phyloP scores from a whole-genome alignment of 2,113 vertebrate genomes.

The Ctenomys sociabilis region DNA sequence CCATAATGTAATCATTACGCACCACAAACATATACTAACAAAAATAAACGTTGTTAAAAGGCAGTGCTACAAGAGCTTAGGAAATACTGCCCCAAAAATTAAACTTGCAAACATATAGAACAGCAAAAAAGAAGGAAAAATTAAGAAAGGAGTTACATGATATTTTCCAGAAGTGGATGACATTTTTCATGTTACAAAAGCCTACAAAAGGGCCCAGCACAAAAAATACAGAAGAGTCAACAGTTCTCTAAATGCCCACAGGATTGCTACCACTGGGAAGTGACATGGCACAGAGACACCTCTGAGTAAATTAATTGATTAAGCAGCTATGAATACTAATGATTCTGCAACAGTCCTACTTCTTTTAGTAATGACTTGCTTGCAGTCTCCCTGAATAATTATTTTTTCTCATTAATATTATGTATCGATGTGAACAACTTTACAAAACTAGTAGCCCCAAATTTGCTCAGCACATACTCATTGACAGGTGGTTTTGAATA shows the following conservation, averaged over 20 bases:
- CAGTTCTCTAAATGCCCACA: not conserved
- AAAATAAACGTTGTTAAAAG: not conserved
- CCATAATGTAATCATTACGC: not conserved
- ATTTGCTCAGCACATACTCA: too few species aligned
- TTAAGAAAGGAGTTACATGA: not conserved
- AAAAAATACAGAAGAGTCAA: not conserved
- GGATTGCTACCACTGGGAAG: not conserved
- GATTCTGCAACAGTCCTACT: not conserved
- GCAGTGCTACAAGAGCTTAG: not conserved
- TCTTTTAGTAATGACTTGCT: not conserved
- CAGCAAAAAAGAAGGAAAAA: not conserved
- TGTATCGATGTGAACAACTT: too few species aligned
- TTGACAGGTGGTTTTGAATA: too few species aligned
- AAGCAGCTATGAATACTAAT: not conserved
- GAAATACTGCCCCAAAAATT: not conserved
- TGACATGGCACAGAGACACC: fast-evolving
- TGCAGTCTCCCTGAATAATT: not conserved
- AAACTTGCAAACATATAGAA: not conserved
- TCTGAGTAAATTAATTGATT: not conserved
- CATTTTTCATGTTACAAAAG: not conserved
- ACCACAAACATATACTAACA: not conserved
- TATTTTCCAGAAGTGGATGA: not conserved
- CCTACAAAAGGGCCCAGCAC: not conserved
- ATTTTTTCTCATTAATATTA: not conserved
- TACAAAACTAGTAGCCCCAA: too few species aligned